Conservation (phyloP, 2,888 invertebrate genomes). For the Dioctria linearis region DNA sequence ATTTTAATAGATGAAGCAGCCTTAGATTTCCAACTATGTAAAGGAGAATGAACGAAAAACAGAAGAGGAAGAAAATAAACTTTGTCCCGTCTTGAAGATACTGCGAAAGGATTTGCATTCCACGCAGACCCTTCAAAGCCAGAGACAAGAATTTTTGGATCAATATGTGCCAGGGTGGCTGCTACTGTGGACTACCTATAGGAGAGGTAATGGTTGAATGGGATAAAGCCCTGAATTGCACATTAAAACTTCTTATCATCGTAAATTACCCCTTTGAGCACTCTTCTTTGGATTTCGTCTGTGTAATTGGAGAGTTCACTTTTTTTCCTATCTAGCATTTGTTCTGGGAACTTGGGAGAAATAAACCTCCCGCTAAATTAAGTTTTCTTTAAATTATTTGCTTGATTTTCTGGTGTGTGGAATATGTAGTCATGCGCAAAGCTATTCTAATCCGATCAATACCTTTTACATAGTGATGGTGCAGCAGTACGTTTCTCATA, state of each 20-base stretch:
- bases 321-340: slow-evolving; percentile 41
- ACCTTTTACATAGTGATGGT: slow-evolving; percentile 35
- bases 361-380: slow-evolving; percentile 51
- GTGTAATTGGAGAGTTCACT: slow-evolving; percentile 41
- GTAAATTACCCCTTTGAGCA: slow-evolving; percentile 51
- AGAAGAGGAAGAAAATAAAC: slow-evolving; percentile 26
- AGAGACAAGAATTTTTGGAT: slow-evolving; percentile 41
- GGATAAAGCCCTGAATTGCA: slow-evolving; percentile 37
- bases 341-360: slow-evolving; percentile 31
- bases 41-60: slow-evolving; percentile 16
- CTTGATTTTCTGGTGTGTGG: slow-evolving; percentile 45
- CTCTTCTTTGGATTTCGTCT: slow-evolving; percentile 44
- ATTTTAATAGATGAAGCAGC: slow-evolving; percentile 40
- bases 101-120: slow-evolving; percentile 44
- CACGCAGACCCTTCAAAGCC: slow-evolving; percentile 3
- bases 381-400: slow-evolving; percentile 55
- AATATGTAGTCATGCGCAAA: slow-evolving; percentile 48
- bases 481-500: slow-evolving; percentile 34
- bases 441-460: slow-evolving; percentile 22
- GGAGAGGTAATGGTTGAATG: slow-evolving; percentile 33
- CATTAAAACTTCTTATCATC: slow-evolving; percentile 49
- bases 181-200: slow-evolving; percentile 1
- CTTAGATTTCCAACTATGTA: slow-evolving; percentile 11
- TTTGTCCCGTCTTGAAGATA: slow-evolving; percentile 13
- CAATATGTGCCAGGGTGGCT: slow-evolving; percentile 37